Conservation (phyloP, 2,888 invertebrate species). For the Tenthredo mesomela region DNA sequence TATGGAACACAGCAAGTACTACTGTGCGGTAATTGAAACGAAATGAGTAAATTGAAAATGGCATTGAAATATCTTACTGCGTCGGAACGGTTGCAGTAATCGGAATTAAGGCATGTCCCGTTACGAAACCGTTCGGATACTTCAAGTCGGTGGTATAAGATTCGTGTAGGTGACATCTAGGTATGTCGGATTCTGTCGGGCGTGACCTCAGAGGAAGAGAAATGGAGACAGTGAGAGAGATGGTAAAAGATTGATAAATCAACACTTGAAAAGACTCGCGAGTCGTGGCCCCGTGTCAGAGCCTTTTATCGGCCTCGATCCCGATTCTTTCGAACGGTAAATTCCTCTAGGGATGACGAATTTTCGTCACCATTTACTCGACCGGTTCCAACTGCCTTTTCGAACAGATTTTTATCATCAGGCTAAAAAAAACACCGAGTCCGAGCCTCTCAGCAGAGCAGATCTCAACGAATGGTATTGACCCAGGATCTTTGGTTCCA, state of each 20-base stretch:
- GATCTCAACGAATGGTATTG: neutral
- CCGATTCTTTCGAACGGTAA: slow-evolving; percentile 43
- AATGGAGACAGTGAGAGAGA: slow-evolving; percentile 7
- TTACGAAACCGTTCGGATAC: slow-evolving; percentile 20
- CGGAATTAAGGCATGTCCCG: slow-evolving; percentile 15
- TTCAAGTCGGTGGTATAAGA: neutral
- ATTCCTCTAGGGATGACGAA: slow-evolving; percentile 37
- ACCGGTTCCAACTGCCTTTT: slow-evolving; percentile 14
- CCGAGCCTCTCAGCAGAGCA: neutral
- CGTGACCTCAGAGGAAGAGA: slow-evolving; percentile 38
- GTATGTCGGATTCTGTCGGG: slow-evolving; percentile 42
- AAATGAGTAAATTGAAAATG: neutral
- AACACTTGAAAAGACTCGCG: slow-evolving; percentile 43
- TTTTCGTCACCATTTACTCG: slow-evolving; percentile 38
- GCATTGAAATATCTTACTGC: neutral
- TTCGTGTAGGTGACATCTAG: slow-evolving; percentile 47
- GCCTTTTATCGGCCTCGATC: slow-evolving; percentile 40
- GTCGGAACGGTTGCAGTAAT: neutral
- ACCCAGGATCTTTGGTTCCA: neutral
- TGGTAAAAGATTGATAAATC: slow-evolving; percentile 41
- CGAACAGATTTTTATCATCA: slow-evolving; percentile 34
- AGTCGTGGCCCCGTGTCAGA: slow-evolving; percentile 38
- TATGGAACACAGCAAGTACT: too few relatives aligned
- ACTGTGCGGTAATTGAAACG: neutral
- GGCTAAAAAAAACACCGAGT: neutral